Conservation (phyloP, 2,888 invertebrate genomes). For the Conops quadrifasciatus region DNA sequence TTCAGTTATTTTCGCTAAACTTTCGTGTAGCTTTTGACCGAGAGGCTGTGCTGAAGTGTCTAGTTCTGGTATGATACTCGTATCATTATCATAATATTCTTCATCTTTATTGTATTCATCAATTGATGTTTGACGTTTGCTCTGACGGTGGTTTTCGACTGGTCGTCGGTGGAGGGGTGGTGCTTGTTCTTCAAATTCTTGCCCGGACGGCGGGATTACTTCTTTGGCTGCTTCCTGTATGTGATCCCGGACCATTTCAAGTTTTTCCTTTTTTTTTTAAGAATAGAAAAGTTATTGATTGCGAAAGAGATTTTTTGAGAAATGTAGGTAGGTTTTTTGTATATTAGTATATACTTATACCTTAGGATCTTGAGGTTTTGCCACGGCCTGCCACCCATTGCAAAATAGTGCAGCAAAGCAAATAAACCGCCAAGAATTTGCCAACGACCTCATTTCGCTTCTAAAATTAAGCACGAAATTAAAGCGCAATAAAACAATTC, state of each 20-base stretch:
- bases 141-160: neutral
- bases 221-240: neutral
- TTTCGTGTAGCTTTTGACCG: constrained; percentile 43
- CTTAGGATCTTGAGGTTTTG: constrained; percentile 2
- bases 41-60: constrained; percentile 40
- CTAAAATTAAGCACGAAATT: too few relatives aligned
- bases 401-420: neutral
- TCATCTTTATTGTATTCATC: constrained; percentile 38
- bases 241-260: neutral
- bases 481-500: too few relatives aligned
- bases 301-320: neutral
- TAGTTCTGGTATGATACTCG: constrained; percentile 47
- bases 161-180: too few relatives aligned
- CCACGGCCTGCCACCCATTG: neutral
- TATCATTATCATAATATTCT: constrained; percentile 52
- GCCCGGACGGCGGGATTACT: too few relatives aligned
- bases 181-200: neutral
- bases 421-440: neutral
- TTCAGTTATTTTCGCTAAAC: constrained; percentile 47
- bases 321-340: neutral
- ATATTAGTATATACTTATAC: neutral
- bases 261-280: constrained; percentile 19
- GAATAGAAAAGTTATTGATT: too few relatives aligned
- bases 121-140: constrained; percentile 3
- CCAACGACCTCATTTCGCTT: neutral